Percentiles rank a stretch among this genome's conserved stretches.
phyloP scores from a whole-genome alignment of 2,797 vertebrate genomes.

The Epinephelus coioides region DNA sequence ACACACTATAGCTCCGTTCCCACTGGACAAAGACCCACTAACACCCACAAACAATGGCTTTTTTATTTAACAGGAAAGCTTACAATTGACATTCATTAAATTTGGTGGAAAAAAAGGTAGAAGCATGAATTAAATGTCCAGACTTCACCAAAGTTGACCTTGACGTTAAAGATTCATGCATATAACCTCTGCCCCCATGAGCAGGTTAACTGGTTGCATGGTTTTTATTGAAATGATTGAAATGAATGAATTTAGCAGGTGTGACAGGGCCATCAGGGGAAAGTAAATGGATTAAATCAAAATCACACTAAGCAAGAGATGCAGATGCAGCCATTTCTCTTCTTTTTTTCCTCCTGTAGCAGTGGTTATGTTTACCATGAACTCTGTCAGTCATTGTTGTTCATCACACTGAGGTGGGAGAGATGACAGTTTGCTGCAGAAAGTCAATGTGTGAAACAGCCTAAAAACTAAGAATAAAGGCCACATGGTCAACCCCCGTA shows the following conservation, averaged over 20 bases:
- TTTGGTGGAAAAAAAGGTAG: no score
- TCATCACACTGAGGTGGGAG: background rate
- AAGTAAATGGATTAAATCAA: background rate
- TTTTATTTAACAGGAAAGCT: no score
- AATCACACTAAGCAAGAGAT: background rate
- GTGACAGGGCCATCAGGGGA: background rate
- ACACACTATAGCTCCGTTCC: no score
- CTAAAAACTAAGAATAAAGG: constrained; percentile 4
- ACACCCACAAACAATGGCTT: no score
- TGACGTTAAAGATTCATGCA: background rate
- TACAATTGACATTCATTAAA: no score
- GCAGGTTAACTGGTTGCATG: background rate
- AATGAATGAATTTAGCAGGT: background rate
- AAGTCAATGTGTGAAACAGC: constrained; percentile 22
- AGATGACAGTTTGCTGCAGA: constrained; percentile 18
- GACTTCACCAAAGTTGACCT: background rate
- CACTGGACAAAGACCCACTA: no score
- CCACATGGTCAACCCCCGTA: background rate
- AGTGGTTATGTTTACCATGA: background rate
- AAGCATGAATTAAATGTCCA: background rate
- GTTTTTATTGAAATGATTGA: background rate
- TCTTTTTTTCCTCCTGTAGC: background rate
- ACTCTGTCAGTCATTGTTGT: background rate
- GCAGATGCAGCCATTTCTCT: background rate
- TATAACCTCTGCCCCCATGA: background rate